phyloP scores from a whole-genome alignment of 2,888 invertebrate genomes.

The Perithous albicinctus region DNA sequence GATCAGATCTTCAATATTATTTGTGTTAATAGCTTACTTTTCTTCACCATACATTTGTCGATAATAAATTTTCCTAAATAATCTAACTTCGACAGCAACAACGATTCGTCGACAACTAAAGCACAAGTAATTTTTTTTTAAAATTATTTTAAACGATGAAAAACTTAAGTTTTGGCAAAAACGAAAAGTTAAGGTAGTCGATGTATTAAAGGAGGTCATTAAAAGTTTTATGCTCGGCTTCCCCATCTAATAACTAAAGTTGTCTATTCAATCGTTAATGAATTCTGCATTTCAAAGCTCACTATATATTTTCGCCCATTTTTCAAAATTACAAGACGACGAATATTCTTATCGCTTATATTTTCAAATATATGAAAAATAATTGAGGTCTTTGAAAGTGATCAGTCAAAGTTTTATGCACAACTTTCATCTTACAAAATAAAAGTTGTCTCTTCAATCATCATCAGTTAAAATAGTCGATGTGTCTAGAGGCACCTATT shows the following conservation, averaged over 20 bases:
- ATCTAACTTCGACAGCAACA: background rate
- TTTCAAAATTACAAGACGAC: background rate
- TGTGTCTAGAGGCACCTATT: no score
- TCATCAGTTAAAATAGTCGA: no score
- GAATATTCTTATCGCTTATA: no score
- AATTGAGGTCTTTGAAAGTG: no score
- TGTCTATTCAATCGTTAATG: no score
- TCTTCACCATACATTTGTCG: background rate
- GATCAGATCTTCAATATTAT: background rate
- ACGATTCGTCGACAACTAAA: background rate
- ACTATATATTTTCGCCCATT: background rate
- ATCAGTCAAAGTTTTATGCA: no score
- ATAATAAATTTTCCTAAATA: background rate
- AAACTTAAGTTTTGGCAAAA: background rate
- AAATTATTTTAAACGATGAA: background rate
- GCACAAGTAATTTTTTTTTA: background rate
- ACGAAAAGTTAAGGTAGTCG: background rate
- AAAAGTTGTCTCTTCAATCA: no score
- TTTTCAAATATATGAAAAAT: no score
- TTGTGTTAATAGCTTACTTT: conserved; percentile 4
- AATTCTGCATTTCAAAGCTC: background rate
- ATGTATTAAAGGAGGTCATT: background rate
- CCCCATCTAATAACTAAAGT: no score
- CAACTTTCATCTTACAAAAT: no score
- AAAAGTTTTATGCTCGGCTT: no score